Percentiles rank a stretch among this genome's conserved stretches.
These are phyloP conservation scores for Melinaea marsaeus DNA, from an alignment of 2,888 invertebrate species.

Conservation along the genomic window DNA sequence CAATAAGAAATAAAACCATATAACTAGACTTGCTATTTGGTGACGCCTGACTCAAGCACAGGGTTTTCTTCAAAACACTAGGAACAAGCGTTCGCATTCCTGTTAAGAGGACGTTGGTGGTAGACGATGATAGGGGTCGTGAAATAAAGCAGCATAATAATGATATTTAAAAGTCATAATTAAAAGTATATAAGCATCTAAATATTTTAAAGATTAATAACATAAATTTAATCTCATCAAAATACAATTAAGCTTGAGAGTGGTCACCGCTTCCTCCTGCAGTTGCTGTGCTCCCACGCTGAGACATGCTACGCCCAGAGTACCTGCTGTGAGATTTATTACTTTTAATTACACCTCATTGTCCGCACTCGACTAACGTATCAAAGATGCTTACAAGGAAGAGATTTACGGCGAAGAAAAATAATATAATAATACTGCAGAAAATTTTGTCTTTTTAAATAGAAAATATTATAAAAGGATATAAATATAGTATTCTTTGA, in stretches of 20 bases:
- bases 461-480: background rate
- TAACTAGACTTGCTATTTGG: no score
- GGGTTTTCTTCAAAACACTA: no score
- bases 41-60: no score
- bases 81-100: no score
- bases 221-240: slow-evolving; percentile 17
- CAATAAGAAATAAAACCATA: no score
- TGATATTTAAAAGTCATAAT: no score
- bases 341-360: slow-evolving; percentile 78
- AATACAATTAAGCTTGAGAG: slow-evolving; percentile 20
- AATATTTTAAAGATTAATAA: slow-evolving; percentile 32
- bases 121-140: no score
- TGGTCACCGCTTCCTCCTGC: slow-evolving; percentile 14
- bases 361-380: slow-evolving; percentile 57
- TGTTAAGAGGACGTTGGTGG: no score
- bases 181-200: slow-evolving; percentile 37
- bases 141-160: no score
- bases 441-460: background rate
- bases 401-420: slow-evolving; percentile 48
- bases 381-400: slow-evolving; percentile 59
- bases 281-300: slow-evolving; percentile 19
- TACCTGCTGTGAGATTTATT: slow-evolving; percentile 76
- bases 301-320: slow-evolving; percentile 73
- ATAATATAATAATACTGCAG: background rate
- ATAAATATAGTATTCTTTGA: background rate